These are phyloP conservation scores for Cygnus atratus DNA, from an alignment of 2,113 vertebrate species.

Conservation along the genomic window DNA sequence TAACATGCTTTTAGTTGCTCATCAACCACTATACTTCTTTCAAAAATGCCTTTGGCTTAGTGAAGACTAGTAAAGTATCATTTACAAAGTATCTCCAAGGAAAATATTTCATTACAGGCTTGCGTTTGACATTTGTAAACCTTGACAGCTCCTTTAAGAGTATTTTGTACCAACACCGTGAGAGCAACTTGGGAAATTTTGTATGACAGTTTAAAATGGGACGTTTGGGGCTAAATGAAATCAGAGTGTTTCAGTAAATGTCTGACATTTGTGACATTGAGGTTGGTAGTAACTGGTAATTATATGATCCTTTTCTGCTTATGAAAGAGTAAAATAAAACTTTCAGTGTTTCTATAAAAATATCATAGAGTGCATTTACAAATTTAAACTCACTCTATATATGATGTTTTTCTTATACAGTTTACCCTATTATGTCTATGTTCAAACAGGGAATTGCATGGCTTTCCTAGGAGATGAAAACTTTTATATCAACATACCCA, in stretches of 20 bases:
- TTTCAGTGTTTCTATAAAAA: not conserved
- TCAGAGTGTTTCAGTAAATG: not conserved
- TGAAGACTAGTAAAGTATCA: not conserved
- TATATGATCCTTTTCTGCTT: not conserved
- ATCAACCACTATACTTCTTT: not conserved
- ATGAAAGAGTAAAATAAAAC: not conserved
- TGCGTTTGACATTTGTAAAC: not conserved
- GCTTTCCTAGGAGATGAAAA: not conserved
- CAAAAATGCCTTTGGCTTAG: not conserved
- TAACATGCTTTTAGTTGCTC: not conserved
- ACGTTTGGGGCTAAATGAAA: not conserved
- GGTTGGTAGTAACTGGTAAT: not conserved
- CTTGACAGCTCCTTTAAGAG: not conserved
- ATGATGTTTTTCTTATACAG: not conserved
- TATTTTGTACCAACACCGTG: not conserved
- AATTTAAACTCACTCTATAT: not conserved
- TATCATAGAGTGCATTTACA: not conserved
- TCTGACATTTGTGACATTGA: not conserved
- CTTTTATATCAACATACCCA: not conserved
- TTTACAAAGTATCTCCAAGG: not conserved
- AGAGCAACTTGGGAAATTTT: not conserved
- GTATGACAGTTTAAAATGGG: not conserved
- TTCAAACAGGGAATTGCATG: not conserved
- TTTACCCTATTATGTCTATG: rapidly evolving
- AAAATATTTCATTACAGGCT: not conserved